Percentiles rank a stretch among this genome's conserved stretches.
These are phyloP conservation scores for Vicugna pacos DNA, from an alignment of 2,113 vertebrate species.

Conservation along the genomic window DNA sequence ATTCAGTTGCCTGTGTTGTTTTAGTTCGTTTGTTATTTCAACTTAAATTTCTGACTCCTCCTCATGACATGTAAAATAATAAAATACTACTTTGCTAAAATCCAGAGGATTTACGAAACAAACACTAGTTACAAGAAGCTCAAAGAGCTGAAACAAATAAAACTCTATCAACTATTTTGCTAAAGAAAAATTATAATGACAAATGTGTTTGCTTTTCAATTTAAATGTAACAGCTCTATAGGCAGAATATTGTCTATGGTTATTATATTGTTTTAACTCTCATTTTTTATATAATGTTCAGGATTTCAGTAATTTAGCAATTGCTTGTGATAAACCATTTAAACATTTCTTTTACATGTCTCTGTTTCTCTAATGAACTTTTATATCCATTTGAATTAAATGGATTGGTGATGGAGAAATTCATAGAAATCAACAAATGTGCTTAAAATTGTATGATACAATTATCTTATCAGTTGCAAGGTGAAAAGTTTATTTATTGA, in stretches of 20 bases:
- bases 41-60: neutral
- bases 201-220: slow-evolving; percentile 22
- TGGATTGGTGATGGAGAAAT: slow-evolving; percentile 25
- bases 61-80: neutral
- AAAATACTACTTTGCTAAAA: slow-evolving; percentile 41
- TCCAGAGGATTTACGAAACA: neutral
- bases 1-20: neutral
- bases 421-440: neutral
- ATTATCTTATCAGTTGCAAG: neutral
- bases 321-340: slow-evolving; percentile 3
- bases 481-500: neutral
- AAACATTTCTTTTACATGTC: slow-evolving; percentile 20
- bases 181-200: neutral
- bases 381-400: neutral
- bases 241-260: neutral
- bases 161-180: neutral
- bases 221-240: slow-evolving; percentile 25
- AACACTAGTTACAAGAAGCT: neutral
- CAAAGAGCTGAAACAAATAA: slow-evolving; percentile 37
- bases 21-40: slow-evolving; percentile 10
- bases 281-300: neutral
- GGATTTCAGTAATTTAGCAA: slow-evolving; percentile 37
- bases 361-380: slow-evolving; percentile 10
- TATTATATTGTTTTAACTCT: neutral
- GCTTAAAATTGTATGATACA: neutral